Evolutionary conservation across 2,797 vertebrate genomes (phyloP), one percentile per base, ranked within the genome.

Genomic region (Thalassophryne amazonica): DNA sequence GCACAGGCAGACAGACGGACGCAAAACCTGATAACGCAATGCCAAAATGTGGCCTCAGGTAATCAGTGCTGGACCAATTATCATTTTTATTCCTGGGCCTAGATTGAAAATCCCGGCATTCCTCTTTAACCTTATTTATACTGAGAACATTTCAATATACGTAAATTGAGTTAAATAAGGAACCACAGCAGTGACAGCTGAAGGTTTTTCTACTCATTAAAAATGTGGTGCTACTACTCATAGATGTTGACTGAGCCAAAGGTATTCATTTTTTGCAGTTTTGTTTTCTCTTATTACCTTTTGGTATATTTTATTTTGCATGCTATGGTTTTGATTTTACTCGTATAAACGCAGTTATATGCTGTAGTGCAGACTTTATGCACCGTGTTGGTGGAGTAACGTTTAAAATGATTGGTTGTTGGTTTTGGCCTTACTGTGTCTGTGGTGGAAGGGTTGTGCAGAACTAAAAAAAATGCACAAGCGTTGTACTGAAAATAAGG

Each of bases 161-260:
- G n/a, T n/a, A n/a, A n/a, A n/a, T n/a, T n/a, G n/a, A n/a, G n/a
- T n/a, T n/a, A n/a, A n/a, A n/a, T n/a, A n/a, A n/a, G n/a, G n/a
- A n/a, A n/a, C n/a, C n/a, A 14, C 28, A 22, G 55, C 46, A 46
- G 25, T 21, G 13, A 9, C 43, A 6, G n/a, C 41, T 51, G 14
- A 39, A 45, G n/a, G 30, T 20, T 50, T 45, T 64, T 32, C 40
- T 17, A 56, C 62, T 31, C 60, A 73, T 73, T 69, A 55, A n/a
- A 72, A 66, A 73, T 55, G 43, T 51, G 76, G 66, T 68, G 78
- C 79, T 74, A 59, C n/a, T n/a, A n/a, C n/a, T 61, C 25, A 21
- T 14, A 25, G 40, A 45, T 43, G 55, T 41, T 36, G 45, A 76
- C 48, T 57, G 43, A 83, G 59, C 76, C 69, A 85, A 81, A 82